Evolutionary conservation across 2,797 vertebrate species (phyloP).

Genomic region (Thripadectes ignobilis): DNA sequence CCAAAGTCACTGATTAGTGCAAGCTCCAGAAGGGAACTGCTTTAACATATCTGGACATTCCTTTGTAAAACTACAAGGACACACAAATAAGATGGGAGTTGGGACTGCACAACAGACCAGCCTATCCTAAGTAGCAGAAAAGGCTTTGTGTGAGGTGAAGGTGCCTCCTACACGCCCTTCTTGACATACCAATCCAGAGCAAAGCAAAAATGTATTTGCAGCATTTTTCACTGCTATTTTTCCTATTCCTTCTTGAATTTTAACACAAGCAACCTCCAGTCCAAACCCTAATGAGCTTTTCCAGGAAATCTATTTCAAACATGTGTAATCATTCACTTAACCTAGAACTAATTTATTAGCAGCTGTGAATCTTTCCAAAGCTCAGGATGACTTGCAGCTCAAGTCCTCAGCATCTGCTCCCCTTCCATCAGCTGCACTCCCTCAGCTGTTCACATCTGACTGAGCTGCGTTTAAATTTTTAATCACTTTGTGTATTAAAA

Average conservation of each 20-base stretch:
- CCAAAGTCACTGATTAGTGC: neutral
- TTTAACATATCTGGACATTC: neutral
- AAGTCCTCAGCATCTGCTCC: conserved; percentile 6
- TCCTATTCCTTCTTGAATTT: neutral
- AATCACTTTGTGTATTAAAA: conserved; percentile 29
- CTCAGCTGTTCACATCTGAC: conserved; percentile 13
- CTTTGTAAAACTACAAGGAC: neutral
- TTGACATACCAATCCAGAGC: neutral
- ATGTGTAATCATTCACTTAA: conserved; percentile 5
- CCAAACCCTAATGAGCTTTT: neutral
- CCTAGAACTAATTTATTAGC: conserved; percentile 16
- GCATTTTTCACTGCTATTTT: neutral
- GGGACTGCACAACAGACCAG: neutral
- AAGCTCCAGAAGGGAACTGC: neutral
- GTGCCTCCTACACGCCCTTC: neutral
- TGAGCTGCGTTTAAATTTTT: conserved; percentile 47
- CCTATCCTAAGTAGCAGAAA: neutral
- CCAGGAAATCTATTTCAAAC: neutral
- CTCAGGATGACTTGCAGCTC: neutral
- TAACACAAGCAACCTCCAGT: neutral
- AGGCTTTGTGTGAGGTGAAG: neutral
- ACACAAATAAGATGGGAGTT: neutral
- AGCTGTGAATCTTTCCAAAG: neutral
- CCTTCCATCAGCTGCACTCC: neutral
- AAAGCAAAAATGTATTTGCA: neutral